Conservation (phyloP, 2,888 invertebrate genomes). For the Falcaria lacertinaria region DNA sequence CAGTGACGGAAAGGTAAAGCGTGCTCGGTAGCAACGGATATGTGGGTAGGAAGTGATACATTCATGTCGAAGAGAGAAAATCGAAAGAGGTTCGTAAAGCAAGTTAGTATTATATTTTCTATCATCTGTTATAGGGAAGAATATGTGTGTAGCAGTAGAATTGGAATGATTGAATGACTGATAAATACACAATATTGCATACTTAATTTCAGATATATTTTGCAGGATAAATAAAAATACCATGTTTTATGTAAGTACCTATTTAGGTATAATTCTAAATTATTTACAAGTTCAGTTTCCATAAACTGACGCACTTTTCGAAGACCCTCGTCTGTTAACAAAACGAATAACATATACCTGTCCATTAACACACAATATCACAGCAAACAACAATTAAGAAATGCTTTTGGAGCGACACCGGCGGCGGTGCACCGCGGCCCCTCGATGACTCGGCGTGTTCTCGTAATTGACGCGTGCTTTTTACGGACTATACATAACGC, state of each 20-base stretch:
- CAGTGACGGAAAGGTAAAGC: too few species aligned
- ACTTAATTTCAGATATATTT: too few species aligned
- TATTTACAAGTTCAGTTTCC: slow-evolving; percentile 70
- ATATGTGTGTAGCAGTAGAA: too few species aligned
- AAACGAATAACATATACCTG: slow-evolving; percentile 55
- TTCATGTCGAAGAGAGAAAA: too few species aligned
- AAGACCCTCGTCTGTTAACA: slow-evolving; percentile 48
- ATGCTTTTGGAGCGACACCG: slow-evolving; percentile 62
- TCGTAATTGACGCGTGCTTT: slow-evolving; percentile 68
- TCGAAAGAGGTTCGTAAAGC: too few species aligned
- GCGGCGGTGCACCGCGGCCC: slow-evolving; percentile 45
- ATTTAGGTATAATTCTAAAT: slow-evolving; percentile 41
- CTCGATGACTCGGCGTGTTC: slow-evolving; percentile 66
- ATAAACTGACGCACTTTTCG: slow-evolving; percentile 43
- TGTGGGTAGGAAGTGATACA: too few species aligned
- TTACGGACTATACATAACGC: slow-evolving; percentile 59
- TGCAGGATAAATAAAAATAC: slow-evolving; percentile 9
- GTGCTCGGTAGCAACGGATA: too few species aligned
- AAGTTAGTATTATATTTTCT: too few species aligned
- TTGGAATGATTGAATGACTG: too few species aligned
- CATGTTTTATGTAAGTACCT: slow-evolving; percentile 9
- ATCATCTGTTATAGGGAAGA: too few species aligned
- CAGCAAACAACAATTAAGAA: slow-evolving; percentile 77
- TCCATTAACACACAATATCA: slow-evolving; percentile 77
- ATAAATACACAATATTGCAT: too few species aligned